phyloP scores from a whole-genome alignment of 2,797 vertebrate genomes.

The Chiloscyllium punctatum region DNA sequence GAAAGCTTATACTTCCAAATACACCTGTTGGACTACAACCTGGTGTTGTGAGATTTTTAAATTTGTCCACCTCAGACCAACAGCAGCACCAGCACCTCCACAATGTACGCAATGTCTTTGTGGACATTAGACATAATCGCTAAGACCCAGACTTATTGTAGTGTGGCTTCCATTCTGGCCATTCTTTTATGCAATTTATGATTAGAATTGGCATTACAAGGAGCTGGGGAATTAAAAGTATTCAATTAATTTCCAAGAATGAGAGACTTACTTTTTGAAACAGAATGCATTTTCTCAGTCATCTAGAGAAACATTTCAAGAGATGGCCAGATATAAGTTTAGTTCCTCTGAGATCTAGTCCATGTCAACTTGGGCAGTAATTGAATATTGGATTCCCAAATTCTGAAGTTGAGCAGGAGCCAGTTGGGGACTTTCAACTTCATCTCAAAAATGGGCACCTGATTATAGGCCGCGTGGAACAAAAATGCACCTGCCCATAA shows the following conservation, averaged over 20 bases:
- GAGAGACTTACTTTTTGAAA: constrained; percentile 23
- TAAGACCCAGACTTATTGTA: constrained; percentile 34
- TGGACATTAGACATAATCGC: constrained; percentile 15
- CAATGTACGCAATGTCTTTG: constrained; percentile 17
- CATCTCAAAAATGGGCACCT: background rate
- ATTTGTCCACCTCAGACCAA: too few relatives aligned
- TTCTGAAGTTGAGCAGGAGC: background rate
- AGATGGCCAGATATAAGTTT: background rate
- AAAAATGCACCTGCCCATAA: background rate
- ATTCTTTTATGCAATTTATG: constrained; percentile 1
- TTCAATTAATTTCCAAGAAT: constrained; percentile 29
- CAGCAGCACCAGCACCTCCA: too few relatives aligned
- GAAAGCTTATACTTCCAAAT: too few relatives aligned
- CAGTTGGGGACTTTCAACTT: background rate
- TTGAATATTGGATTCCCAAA: background rate
- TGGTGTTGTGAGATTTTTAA: too few relatives aligned
- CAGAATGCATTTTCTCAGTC: background rate
- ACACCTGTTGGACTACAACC: too few relatives aligned
- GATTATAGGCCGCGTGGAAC: background rate
- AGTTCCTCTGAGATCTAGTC: background rate
- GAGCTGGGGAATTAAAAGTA: constrained; percentile 11
- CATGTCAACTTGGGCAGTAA: background rate
- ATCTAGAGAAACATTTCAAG: background rate
- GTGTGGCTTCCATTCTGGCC: constrained; percentile 28
- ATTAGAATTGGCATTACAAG: constrained; percentile 30